Evolutionary conservation across 2,797 vertebrate species (phyloP), one percentile per base, ranked within the genome.

Genomic region (Melanotaenia trifasciata): DNA sequence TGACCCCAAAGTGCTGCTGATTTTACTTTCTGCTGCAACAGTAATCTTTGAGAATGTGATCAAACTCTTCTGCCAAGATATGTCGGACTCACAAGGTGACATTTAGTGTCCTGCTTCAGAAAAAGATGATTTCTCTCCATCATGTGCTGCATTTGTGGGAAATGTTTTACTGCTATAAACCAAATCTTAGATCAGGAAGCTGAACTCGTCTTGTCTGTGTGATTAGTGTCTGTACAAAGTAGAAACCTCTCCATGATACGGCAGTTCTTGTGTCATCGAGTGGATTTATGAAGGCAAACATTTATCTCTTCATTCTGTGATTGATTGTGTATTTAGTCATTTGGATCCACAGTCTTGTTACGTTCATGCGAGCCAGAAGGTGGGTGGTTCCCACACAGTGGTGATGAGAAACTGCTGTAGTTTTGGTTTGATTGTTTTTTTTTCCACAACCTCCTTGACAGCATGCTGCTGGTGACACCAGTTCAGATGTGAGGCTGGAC

Each of bases 361-460:
- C 47, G 68, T 12, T 53, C 26, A 18, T 54, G 59, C 51, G 33
- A 56, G 53, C 11, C 9, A n/a, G 53, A 36, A 30, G 11, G 24
- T 62, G 59, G 57, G 40, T 1, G 33, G 11, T 57, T 81, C 28
- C 69, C 1, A 35, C 62, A 50, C 33, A 20, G 18, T 1, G 20
- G 0, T 64, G 58, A 66, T 53, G 64, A 71, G 59, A 80, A 70
- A 40, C 51, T 32, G 45, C 40, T 78, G 30, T 4, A 30, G 70
- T 69, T 70, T 77, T 74, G 75, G 13, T 16, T 56, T 80, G 80
- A 9, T 36, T 10, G 8, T 36, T 82, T 88, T 83, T 58, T 74
- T 73, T 83, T 74, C n/a, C 66, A 61, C n/a, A 4, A 22, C 0
- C 13, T 13, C 79, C 5, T 12, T 2, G 40, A 43, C 66, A 18